Base-by-base conservation (phyloP, 2,888 invertebrate species). In the Phyllotreta cruciferae region DNA sequence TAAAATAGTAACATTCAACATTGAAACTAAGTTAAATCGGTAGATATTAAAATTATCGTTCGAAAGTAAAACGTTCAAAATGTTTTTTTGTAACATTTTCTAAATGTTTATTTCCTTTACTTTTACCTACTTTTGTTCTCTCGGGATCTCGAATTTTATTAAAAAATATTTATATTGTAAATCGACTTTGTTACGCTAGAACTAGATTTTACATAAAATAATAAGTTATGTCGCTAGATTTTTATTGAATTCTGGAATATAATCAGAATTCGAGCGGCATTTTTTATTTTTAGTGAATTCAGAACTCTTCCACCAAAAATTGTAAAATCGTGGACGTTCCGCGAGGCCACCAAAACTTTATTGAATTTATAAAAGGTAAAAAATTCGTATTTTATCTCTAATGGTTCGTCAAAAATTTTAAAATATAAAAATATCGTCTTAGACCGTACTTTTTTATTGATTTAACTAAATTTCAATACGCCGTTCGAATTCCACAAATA, bases 151-250 rank as follows among this genome's bases (percentile, higher is more conserved):
- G 4, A 36, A 49, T 49, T 49, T 49, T 49, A 14, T 47, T 49
- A 9, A 49, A 11, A 49, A 49, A 49, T 49, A 13, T 49, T 49
- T 36, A 49, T 36, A 49, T 36, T 49, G 36, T 49, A n/a, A 34
- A 1, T 49, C 11, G 35, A 49, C 34, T 49, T 35, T 35, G 9
- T 49, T 49, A 49, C 35, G 49, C 49, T 49, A 49, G 36, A 49
- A 35, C 10, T 47, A 34, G 10, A 9, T 47, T 47, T 49, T 49
- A 49, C 49, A 49, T n/a, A 49, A 49, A 49, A 49, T 49, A 49
- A n/a, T 49, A 34, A 24, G 24, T 34, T 49, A 36, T 49, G 36
- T 49, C 49, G 36, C 49, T 49, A 35, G 36, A 11, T 35, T n/a
- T 14, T 35, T 35, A 36, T 24, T 49, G 49, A 49, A 49, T 36